Conservation (phyloP, 2,888 invertebrate species). For the Eristalis intricaria region DNA sequence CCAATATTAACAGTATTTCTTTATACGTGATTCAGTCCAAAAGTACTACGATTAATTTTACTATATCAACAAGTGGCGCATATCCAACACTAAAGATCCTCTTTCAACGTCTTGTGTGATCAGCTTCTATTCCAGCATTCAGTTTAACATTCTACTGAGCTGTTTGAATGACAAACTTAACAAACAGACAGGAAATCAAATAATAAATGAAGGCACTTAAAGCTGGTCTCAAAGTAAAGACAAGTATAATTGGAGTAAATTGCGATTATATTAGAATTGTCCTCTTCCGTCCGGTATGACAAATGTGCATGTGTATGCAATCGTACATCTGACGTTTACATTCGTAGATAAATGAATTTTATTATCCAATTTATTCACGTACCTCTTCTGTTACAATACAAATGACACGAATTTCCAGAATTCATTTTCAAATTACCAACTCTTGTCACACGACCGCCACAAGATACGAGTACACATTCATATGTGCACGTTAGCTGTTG, state of each 20-base stretch:
- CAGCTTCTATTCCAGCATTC: no score
- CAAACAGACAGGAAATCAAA: no score
- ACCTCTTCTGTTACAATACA: not conserved
- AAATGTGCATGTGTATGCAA: not conserved
- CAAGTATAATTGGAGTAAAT: not conserved
- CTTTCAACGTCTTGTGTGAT: no score
- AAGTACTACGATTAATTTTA: no score
- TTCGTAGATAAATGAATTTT: not conserved
- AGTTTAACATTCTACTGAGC: no score
- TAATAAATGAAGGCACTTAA: no score
- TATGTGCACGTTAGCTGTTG: not conserved
- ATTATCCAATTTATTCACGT: not conserved
- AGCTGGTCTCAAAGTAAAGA: not conserved
- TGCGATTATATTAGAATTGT: not conserved
- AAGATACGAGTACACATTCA: not conserved
- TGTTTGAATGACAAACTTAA: no score
- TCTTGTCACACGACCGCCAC: slow-evolving; percentile 8
- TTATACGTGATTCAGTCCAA: no score
- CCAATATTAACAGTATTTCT: no score
- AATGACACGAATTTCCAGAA: slow-evolving; percentile 20
- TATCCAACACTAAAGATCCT: no score
- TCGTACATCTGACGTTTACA: not conserved
- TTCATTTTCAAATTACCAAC: slow-evolving; percentile 25
- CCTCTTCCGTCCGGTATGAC: not conserved
- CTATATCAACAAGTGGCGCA: no score